Evolutionary conservation across 2,797 vertebrate genomes (phyloP).

Genomic region (Limosa lapponica): DNA sequence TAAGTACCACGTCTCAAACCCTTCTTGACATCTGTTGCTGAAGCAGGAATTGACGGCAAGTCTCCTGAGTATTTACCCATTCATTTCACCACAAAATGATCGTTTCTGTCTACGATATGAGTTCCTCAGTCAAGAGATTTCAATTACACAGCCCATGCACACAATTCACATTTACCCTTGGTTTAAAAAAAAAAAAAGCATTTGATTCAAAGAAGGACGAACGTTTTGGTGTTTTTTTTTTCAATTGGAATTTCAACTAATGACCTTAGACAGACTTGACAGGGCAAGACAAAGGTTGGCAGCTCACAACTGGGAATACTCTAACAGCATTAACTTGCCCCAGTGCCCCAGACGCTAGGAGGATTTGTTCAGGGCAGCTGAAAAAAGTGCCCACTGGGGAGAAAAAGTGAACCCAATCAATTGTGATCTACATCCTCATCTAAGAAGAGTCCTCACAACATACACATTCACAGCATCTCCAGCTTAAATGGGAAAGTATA

Average conservation of each 20-base stretch:
- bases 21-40: slow-evolving; percentile 42
- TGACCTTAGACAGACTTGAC: background rate
- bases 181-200: background rate
- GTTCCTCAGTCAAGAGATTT: slow-evolving; percentile 48
- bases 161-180: slow-evolving; percentile 37
- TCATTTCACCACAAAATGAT: slow-evolving; percentile 9
- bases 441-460: background rate
- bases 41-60: background rate
- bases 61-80: slow-evolving; percentile 33
- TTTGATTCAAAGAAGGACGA: background rate
- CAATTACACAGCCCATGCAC: slow-evolving; percentile 26
- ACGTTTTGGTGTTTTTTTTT: background rate
- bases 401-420: background rate
- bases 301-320: background rate
- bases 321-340: background rate
- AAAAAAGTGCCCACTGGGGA: background rate
- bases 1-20: slow-evolving; percentile 35
- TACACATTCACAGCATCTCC: background rate
- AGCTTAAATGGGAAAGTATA: background rate
- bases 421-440: background rate
- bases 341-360: background rate
- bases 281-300: background rate
- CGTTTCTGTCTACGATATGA: background rate
- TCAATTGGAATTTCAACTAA: background rate
- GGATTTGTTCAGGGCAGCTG: background rate